Evolutionary conservation across 2,113 vertebrate species (phyloP).

Genomic region (Rhynchomys soricoides): DNA sequence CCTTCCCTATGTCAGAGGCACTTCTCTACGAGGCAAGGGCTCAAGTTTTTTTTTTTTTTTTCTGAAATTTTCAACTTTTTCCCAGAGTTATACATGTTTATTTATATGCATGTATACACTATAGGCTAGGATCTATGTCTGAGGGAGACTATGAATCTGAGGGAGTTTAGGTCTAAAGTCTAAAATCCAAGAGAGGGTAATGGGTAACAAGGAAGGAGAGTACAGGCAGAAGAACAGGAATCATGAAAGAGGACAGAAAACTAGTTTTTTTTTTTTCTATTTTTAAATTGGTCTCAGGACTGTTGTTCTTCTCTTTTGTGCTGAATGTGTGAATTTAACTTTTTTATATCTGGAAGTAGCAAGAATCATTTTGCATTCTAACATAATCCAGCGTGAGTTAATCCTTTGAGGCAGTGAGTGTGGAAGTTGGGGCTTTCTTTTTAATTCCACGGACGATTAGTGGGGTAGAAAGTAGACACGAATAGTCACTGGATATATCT

Average conservation of each 20-base stretch:
- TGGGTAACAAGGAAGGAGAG: too few species aligned
- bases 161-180: neutral
- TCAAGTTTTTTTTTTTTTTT: neutral
- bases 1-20: too few species aligned
- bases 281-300: neutral
- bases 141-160: neutral
- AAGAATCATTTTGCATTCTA: neutral
- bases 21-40: neutral
- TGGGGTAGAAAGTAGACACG: too few species aligned
- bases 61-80: neutral
- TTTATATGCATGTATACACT: neutral
- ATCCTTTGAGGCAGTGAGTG: too few species aligned
- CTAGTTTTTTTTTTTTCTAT: neutral
- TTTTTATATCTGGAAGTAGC: neutral
- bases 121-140: neutral
- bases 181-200: neutral
- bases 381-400: neutral
- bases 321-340: neutral
- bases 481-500: neutral
- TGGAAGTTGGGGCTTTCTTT: neutral
- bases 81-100: neutral
- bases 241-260: neutral
- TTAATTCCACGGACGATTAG: neutral
- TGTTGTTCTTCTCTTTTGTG: neutral
- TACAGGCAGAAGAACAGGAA: neutral